Evolutionary conservation across 1,140 invertebrate genomes (phyloP), one percentile per base, ranked within the genome.

Genomic region (Trialeurodes vaporariorum): DNA sequence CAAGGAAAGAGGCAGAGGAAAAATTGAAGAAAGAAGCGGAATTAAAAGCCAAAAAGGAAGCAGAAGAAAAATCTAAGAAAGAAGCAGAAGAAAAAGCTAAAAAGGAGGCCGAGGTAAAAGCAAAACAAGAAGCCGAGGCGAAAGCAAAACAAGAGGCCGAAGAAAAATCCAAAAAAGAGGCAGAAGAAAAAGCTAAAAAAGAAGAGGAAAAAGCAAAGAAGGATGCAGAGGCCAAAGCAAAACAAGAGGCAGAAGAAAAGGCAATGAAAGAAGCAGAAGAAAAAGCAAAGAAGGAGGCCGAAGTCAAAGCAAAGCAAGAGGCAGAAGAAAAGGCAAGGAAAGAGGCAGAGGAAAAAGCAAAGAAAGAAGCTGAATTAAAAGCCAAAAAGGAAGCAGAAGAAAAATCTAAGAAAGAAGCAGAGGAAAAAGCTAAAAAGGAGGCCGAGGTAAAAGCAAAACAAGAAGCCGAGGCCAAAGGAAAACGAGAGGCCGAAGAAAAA

Each of bases 301-400:
- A 71, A 49, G 65, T 27, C 23, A 59, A 70, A 27, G 64, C 67
- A 17, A 63, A 66, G 58, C 63, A 64, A 22, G 61, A 68, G 21
- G 58, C 64, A 27, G 22, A 73, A 67, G 65, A 64, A 23, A 68
- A 70, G 59, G 61, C 66, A 69, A 62, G 66, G 1, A 61, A 71
- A 63, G 34, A 70, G 1, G 59, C 65, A 0, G 69, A 73, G 49
- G 71, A 70, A 58, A 69, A 72, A 65, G 65, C 63, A 21, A 71
- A 72, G 62, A 70, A 65, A 71, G 74, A 13, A 71, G 71, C 22
- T 59, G 63, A 34, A 67, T 71, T 34, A 62, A 65, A 69, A n/a
- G 49, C 60, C 40, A 69, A 40, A 49, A 71, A 65, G 63, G 34
- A 49, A 49, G 34, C 34, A 49, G 34, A 70, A 59, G 65, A 59